Conservation (phyloP, 2,888 invertebrate genomes). For the Crocallis elinguaria region DNA sequence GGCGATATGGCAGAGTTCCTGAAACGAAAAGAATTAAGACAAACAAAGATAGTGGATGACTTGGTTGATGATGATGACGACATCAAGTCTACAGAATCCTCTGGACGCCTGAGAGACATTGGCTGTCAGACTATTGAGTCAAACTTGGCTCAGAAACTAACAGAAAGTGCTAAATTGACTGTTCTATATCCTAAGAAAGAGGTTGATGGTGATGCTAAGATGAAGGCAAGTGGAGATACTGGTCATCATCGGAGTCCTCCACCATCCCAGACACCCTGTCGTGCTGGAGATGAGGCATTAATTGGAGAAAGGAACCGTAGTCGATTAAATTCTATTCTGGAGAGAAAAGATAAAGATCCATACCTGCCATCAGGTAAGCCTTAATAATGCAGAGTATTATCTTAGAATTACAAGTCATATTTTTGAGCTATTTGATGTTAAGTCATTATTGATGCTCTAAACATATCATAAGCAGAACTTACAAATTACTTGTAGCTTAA, state of each 20-base stretch:
- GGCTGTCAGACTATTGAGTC: conserved; percentile 77
- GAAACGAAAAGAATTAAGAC: conserved; percentile 71
- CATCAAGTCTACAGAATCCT: conserved; percentile 61
- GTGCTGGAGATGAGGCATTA: conserved; percentile 58
- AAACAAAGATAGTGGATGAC: conserved; percentile 53
- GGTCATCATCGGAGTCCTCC: conserved; percentile 52
- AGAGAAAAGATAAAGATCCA: conserved; percentile 74
- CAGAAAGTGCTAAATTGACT: conserved; percentile 72
- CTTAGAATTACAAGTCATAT: too few species aligned
- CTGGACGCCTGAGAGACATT: conserved; percentile 66
- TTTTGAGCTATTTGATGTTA: too few species aligned
- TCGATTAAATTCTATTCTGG: conserved; percentile 70
- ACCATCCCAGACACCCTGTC: conserved; percentile 47
- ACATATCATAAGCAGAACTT: too few species aligned
- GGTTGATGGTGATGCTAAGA: conserved; percentile 62
- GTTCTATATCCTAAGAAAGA: conserved; percentile 78
- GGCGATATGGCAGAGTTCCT: conserved; percentile 79
- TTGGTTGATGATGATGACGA: conserved; percentile 59
- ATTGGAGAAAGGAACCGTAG: conserved; percentile 67
- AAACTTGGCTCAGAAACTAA: conserved; percentile 64
- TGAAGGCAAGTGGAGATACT: conserved; percentile 74
- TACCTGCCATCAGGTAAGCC: conserved; percentile 63
- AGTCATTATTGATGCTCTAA: too few species aligned
- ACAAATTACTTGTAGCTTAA: too few species aligned
- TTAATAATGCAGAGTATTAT: background rate